Base-by-base conservation (phyloP, 2,113 vertebrate genomes). In the Stegostoma tigrinum region DNA sequence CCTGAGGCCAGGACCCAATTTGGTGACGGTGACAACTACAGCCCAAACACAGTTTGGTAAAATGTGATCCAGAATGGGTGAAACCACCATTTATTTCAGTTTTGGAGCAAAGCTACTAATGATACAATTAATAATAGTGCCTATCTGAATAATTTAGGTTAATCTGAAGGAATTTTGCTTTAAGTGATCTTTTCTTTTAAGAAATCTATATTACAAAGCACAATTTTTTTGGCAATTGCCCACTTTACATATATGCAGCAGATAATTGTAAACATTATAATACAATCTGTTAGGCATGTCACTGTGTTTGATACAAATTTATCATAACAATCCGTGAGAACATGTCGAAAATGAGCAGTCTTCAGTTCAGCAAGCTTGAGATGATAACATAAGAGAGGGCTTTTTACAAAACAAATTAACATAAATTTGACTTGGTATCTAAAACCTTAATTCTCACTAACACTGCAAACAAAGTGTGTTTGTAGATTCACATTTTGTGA, bases 371-470 rank as follows among this genome's bases (percentile, higher is more conserved):
- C 89, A 93, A 10, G 61, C 61, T 93, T 64, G n/a, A 21, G 89
- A 67, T 10, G 61, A 38, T 93, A 66, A 64, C 61, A n/a, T 38
- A 23, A 93, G 61, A 91, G 55, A 93, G n/a, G 38, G 66, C n/a
- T 66, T 64, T 66, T 93, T 42, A 66, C 89, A 67, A 93, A 93
- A 38, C 64, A 91, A 64, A 91, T 93, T 93, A 93, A 93, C 89
- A 38, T 93, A 93, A 23, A 67, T 93, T 93, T 66, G 17, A 93
- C 34, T 67, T n/a, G n/a, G 19, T 66, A 67, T 66, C 61, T 67
- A n/a, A 93, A 93, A 45, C 19, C 10, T 91, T 67, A 67, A 93
- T 67, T 93, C 66, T 93, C 38, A 61, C 55, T 66, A 55, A 66
- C 19, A 42, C 61, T 93, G n/a, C 66, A 38, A 38, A n/a, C 61